Conservation (phyloP, 2,113 vertebrate species). For the Numida meleagris region DNA sequence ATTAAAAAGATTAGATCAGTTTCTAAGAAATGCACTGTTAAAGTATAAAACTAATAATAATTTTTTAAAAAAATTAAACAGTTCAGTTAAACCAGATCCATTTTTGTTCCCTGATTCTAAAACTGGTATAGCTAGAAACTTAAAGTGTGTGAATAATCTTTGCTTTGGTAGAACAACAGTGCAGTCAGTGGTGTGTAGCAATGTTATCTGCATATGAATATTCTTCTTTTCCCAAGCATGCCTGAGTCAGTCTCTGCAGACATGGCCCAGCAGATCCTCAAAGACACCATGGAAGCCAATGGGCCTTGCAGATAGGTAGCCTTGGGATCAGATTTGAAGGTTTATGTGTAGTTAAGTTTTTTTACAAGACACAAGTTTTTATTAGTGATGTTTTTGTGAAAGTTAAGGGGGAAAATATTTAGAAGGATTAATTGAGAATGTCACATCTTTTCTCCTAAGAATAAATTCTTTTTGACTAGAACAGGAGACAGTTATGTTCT, state of each 20-base stretch:
- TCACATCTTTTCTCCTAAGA: conserved; percentile 83
- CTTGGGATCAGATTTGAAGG: not conserved
- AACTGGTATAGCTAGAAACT: not conserved
- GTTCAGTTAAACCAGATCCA: not conserved
- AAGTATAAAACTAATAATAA: not conserved
- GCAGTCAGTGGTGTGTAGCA: not conserved
- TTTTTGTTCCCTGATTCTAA: not conserved
- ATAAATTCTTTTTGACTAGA: conserved; percentile 88
- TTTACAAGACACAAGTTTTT: not conserved
- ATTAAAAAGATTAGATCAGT: not conserved
- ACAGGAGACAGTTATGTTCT: conserved; percentile 90
- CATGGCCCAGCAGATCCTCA: not conserved
- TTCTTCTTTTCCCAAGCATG: not conserved
- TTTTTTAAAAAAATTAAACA: not conserved
- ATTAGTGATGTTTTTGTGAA: not conserved
- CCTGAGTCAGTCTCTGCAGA: not conserved
- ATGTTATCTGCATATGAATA: not conserved
- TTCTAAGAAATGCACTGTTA: not conserved
- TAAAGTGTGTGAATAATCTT: not conserved
- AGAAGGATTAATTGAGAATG: conserved; percentile 78
- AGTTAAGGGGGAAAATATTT: conserved; percentile 36
- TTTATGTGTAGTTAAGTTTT: not conserved
- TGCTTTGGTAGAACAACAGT: not conserved
- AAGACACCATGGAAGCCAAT: not conserved
- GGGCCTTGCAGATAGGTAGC: not conserved